Base-by-base conservation (phyloP, 2,797 vertebrate genomes). In the Jordanella pulchra region DNA sequence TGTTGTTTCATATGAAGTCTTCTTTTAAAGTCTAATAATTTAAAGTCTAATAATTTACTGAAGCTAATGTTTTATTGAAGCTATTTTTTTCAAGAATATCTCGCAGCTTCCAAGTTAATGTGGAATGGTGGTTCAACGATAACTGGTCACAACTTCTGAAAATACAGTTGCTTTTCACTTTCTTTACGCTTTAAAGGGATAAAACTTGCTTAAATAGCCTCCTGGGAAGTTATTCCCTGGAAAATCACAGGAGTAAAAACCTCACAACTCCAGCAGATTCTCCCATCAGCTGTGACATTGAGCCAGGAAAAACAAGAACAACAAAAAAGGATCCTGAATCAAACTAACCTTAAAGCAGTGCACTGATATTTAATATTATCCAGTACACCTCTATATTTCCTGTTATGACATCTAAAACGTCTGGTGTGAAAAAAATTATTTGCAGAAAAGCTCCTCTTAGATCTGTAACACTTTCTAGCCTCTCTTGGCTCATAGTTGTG, bases 1-100 rank as follows among this genome's bases (percentile, higher is more conserved):
- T 51, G 39, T 74, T 7, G 47, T 32, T 11, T 67, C 35, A 66
- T 23, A 50, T 70, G 3, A 69, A 84, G 65, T 70, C 17, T 4
- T 44, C 39, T 69, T n/a, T n/a, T n/a, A n/a, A n/a, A n/a, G n/a
- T n/a, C n/a, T n/a, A n/a, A n/a, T n/a, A n/a, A n/a, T 42, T 48
- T 32, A 30, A 1, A 64, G 42, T 25, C 25, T 66, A 3, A 48
- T 72, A 18, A 18, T 71, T 68, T 45, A 25, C 45, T 68, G 39
- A 7, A 55, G 61, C 61, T 51, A 12, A 56, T 51, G 25, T n/a
- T 32, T 13, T n/a, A n/a, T 54, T 54, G 48, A 4, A 13, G 17
- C 65, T 35, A 15, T 47, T 77, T 4, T 30, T 71, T 71, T 65
- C 21, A 25, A 63, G 56, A 45, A 45, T 45, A 15, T 45, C 44